These are phyloP conservation scores for Habroteleia sp. DNA, from an alignment of 2,888 invertebrate genomes.

Conservation along the genomic window DNA sequence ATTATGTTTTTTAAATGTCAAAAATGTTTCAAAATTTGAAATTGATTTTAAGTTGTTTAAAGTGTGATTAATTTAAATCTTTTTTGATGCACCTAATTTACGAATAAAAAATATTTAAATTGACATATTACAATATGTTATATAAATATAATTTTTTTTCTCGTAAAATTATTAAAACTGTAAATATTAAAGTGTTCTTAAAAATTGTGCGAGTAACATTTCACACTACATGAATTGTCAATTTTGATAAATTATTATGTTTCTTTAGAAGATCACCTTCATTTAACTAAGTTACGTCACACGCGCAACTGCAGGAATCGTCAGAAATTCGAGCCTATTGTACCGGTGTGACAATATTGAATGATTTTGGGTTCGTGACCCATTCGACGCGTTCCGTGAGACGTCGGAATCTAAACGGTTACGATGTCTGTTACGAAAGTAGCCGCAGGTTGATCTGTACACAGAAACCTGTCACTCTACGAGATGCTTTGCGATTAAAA, in stretches of 20 bases:
- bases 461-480: slow-evolving; percentile 47
- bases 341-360: slow-evolving; percentile 61
- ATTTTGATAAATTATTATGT: slow-evolving; percentile 57
- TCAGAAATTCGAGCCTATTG: slow-evolving; percentile 52
- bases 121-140: too few relatives aligned
- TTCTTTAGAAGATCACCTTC: slow-evolving; percentile 33
- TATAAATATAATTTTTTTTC: too few relatives aligned
- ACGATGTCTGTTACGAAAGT: slow-evolving; percentile 59
- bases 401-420: slow-evolving; percentile 58
- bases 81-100: too few relatives aligned
- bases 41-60: too few relatives aligned
- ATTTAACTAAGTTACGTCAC: slow-evolving; percentile 56
- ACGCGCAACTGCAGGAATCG: slow-evolving; percentile 32
- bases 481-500: slow-evolving; percentile 41
- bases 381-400: slow-evolving; percentile 58
- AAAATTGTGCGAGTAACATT: slow-evolving; percentile 19
- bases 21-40: too few relatives aligned
- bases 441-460: slow-evolving; percentile 35
- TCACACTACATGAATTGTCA: slow-evolving; percentile 39
- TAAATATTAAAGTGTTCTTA: slow-evolving; percentile 18
- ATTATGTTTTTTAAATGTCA: too few relatives aligned
- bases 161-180: slow-evolving; percentile 3
- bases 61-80: too few relatives aligned
- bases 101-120: too few relatives aligned
- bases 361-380: slow-evolving; percentile 61